These are phyloP conservation scores for Gadopsis marmoratus DNA, from an alignment of 2,797 vertebrate species.

Conservation along the genomic window DNA sequence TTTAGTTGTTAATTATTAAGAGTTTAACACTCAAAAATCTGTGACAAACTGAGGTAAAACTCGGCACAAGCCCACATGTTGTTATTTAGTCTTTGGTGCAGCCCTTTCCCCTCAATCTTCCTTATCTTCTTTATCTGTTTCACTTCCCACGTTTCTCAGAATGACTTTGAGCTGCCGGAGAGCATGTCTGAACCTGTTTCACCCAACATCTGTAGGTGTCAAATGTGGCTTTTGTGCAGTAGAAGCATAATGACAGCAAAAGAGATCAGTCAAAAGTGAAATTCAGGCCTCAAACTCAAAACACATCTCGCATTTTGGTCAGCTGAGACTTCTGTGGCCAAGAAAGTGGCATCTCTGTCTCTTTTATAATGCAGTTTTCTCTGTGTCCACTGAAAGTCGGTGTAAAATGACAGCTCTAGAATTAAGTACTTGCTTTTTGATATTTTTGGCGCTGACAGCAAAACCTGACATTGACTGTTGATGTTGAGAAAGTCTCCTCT, in stretches of 20 bases:
- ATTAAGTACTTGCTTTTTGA: neutral
- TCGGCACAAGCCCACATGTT: neutral
- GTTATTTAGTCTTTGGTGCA: constrained; percentile 44
- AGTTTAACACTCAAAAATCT: neutral
- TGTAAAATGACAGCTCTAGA: neutral
- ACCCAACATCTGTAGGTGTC: constrained; percentile 18
- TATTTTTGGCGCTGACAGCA: neutral
- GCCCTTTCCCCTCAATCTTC: constrained; percentile 6
- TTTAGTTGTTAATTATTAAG: neutral
- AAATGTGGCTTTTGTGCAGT: neutral
- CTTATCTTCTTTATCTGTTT: neutral
- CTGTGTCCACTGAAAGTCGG: neutral
- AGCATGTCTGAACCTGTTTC: neutral
- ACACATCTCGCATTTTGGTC: neutral
- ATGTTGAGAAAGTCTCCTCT: neutral
- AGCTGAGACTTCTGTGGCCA: neutral
- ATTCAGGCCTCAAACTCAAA: neutral
- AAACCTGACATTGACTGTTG: neutral
- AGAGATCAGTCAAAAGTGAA: neutral
- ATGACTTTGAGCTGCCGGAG: constrained; percentile 43
- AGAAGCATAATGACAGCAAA: neutral
- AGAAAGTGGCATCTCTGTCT: neutral
- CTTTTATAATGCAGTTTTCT: neutral
- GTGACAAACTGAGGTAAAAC: neutral
- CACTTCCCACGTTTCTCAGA: constrained; percentile 56